Evolutionary conservation across 1,140 invertebrate species (phyloP), one percentile per base, ranked within the genome.

Genomic region (Hormaphis cornu): DNA sequence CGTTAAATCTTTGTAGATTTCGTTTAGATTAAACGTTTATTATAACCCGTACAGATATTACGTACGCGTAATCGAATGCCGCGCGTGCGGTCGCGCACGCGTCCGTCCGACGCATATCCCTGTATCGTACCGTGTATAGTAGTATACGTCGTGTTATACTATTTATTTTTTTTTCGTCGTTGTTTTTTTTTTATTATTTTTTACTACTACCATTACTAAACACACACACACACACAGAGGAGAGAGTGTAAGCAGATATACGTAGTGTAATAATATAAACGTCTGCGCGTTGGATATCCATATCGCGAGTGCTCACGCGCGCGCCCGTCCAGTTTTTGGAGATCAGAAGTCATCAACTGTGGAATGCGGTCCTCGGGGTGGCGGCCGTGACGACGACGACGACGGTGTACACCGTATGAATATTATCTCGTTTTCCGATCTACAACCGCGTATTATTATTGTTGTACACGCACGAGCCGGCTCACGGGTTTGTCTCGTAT

Each of bases 291-390:
- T 6, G 1, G 20, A 24, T 14, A n/a, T n/a, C n/a, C n/a, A n/a
- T n/a, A n/a, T n/a, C n/a, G n/a, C 22, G 30, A n/a, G 35, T 14
- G 33, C 8, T 14, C n/a, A 30, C 10, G 18, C 26, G 24, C 30
- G 53, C 44, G 5, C 44, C 30, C 59, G 42, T 48, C 44, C 44
- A 50, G 44, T 66, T 48, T 48, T 18, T 5, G 44, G 61, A 66
- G 61, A 66, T 66, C 61, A 66, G 61, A 66, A 66, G 61, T 66
- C 61, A 66, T 66, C 61, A 48, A 48, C 61, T 48, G 40, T 33
- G 61, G 61, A 66, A 66, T 66, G 61, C 44, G 61, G 61, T 66
- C 35, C 50, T 48, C 42, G 61, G 61, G 61, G 58, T 50, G 42
- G 44, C 20, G 58, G 37, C 37, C 33, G 54, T 20, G 7, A 26